A percentile compares a stretch with the other conserved stretches of the same genome.
Conservation (phyloP, 2,797 vertebrate species). For the Cossypha niveicapilla region DNA sequence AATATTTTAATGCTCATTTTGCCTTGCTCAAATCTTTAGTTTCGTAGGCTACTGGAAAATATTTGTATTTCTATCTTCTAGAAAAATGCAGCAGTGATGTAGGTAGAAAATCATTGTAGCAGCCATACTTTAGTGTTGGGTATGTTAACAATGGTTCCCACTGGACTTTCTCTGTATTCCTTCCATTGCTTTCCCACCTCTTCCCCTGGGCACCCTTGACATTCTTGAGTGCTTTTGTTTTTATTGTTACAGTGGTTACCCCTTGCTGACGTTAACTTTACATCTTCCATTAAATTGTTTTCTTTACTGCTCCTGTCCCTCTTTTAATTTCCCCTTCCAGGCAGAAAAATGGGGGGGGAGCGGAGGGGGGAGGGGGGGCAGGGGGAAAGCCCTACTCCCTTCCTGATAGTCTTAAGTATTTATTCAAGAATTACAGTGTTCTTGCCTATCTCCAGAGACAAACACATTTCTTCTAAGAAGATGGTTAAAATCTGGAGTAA, state of each 20-base stretch:
- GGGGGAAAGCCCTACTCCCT: not conserved
- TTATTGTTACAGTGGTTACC: not conserved
- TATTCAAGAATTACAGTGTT: not conserved
- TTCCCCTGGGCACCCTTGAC: not conserved
- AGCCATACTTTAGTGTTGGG: not conserved
- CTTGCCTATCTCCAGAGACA: not conserved
- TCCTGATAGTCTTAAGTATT: not conserved
- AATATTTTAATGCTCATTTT: not conserved
- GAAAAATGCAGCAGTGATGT: not conserved
- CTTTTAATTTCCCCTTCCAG: not conserved
- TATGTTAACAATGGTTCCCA: not conserved
- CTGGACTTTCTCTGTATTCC: not conserved
- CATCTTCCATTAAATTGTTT: not conserved
- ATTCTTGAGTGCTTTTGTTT: not conserved
- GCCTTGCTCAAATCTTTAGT: not conserved
- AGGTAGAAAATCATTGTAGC: not conserved
- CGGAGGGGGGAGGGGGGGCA: rapidly evolving
- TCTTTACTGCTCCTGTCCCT: not conserved
- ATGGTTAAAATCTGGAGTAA: not conserved
- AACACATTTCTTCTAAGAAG: not conserved
- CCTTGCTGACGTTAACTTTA: not conserved
- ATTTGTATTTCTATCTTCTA: not conserved
- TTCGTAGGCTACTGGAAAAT: not conserved
- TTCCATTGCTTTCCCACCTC: not conserved
- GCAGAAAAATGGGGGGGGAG: not conserved